A percentile compares a stretch with the other conserved stretches of the same genome.
Conservation (phyloP, 2,113 vertebrate genomes). For the Ceyx melanurus region DNA sequence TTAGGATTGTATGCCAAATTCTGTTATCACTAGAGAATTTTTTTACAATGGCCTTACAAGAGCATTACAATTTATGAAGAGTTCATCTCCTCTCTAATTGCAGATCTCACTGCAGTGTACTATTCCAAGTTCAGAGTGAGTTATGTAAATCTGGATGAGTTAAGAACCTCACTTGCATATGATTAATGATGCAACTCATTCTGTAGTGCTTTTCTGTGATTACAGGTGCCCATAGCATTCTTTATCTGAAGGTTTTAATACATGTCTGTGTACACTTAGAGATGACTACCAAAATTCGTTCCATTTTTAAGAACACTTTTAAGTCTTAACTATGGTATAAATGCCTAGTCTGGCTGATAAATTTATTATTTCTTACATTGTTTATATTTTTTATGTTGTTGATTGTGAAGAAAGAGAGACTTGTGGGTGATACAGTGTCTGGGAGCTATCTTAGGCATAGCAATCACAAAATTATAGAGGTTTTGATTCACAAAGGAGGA, state of each 20-base stretch:
- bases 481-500: no score
- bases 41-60: neutral
- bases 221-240: neutral
- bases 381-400: no score
- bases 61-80: neutral
- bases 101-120: neutral
- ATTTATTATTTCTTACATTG: neutral
- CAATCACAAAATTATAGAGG: no score
- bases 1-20: neutral
- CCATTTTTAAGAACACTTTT: neutral
- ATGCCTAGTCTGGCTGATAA: neutral
- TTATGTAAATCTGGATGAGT: neutral
- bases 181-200: neutral
- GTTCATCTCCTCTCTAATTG: neutral
- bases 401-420: no score
- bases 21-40: neutral
- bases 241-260: neutral
- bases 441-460: no score
- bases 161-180: neutral
- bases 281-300: neutral
- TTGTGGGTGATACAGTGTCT: no score
- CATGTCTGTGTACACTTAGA: fast-evolving
- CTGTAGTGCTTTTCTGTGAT: neutral
- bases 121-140: neutral
- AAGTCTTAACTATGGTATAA: neutral